phyloP scores from a whole-genome alignment of 1,140 invertebrate species.

The Brevipalpus yothersi region DNA sequence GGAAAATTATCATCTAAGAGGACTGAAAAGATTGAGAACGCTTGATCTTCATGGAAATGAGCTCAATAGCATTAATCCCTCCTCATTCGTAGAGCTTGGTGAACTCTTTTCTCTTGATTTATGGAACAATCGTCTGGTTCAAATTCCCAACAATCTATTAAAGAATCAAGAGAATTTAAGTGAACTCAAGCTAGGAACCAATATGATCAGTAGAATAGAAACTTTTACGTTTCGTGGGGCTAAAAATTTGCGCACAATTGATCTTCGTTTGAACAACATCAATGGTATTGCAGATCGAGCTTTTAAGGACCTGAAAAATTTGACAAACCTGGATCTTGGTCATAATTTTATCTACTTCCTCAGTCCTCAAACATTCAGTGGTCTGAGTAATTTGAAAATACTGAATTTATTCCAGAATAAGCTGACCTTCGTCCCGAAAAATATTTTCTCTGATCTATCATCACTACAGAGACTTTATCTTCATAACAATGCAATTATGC shows the following conservation, averaged over 20 bases:
- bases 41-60: background rate
- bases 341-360: background rate
- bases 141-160: background rate
- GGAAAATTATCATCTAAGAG: background rate
- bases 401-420: background rate
- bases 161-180: background rate
- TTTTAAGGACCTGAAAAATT: background rate
- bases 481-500: background rate
- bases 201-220: background rate
- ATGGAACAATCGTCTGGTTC: background rate
- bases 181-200: background rate
- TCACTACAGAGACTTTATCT: background rate
- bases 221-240: background rate
- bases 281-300: background rate
- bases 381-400: background rate
- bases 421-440: background rate
- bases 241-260: background rate
- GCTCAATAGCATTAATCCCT: background rate
- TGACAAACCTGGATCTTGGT: background rate
- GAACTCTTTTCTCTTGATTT: background rate
- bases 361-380: background rate
- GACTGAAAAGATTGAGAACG: background rate
- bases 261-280: background rate
- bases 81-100: background rate
- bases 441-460: background rate